Evolutionary conservation across 2,888 invertebrate genomes (phyloP), one percentile per base, ranked within the genome.

Genomic region (Platerodrilus igneus): DNA sequence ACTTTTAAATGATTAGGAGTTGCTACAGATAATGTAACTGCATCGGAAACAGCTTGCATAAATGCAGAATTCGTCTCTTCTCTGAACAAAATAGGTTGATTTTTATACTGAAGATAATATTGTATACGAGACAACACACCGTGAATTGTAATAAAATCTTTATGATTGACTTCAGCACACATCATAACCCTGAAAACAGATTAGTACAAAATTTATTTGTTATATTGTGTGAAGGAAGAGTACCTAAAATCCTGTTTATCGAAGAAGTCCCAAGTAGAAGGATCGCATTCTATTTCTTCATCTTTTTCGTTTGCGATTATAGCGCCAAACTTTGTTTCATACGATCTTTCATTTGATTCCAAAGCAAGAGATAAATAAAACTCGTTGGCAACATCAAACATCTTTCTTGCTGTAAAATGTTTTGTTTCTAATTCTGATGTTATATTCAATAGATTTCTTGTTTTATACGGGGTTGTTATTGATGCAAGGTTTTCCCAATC

Each of bases 71-170:
- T 75, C 5, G 76, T 75, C 2, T 73, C 74, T n/a, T 59, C 62
- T 35, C 74, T 59, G 56, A 73, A 74, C 2, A 65, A 52, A 1
- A 74, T 69, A 2, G 76, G 73, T 41, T 75, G 70, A 41, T 76
- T 62, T 21, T 71, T 68, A 51, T 81, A 81, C 43, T 76, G 74
- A 41, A 75, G 69, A 56, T 73, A 79, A 53, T 81, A 81, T 52
- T 81, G 75, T 1, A 81, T 74, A 47, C 81, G 80, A 0, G 79
- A 79, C 59, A 81, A 82, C 64, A 86, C 86, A 53, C 86, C 86
- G 51, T 86, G 83, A 1, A 81, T 77, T 0, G 79, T 81, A 42
- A 75, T 68, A 51, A 82, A 76, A 59, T 80, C 73, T 6, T 70
- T 71, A 48, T 67, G 71, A 0, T 73, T 74, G 5, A 78, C 65